Conservation (phyloP, 1,140 invertebrate species). For the Gonioctena quinquepunctata region DNA sequence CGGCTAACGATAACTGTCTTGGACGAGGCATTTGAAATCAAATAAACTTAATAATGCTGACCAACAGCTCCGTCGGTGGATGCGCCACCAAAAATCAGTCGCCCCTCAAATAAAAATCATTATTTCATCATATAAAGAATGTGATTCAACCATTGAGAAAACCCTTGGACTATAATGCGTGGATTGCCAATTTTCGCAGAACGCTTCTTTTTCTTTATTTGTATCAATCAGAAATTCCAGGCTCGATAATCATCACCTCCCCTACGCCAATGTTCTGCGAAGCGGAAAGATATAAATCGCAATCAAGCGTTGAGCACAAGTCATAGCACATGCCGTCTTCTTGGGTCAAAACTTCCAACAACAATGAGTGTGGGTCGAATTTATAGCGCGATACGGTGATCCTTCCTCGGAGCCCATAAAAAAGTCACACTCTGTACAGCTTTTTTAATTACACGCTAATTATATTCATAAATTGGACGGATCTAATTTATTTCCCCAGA, state of each 20-base stretch:
- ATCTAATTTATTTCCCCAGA: conserved; percentile 14
- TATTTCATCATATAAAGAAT: background rate
- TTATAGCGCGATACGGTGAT: conserved; percentile 30
- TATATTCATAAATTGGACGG: conserved; percentile 25
- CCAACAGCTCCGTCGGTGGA: no score
- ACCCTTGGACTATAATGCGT: no score
- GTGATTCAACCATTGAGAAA: no score
- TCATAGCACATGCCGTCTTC: conserved; percentile 32
- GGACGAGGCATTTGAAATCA: no score
- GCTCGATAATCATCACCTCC: background rate
- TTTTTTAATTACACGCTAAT: conserved; percentile 25
- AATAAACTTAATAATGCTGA: no score
- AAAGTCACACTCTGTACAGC: conserved; percentile 13
- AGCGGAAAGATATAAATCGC: conserved; percentile 37
- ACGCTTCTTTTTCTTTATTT: no score
- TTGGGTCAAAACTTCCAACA: conserved; percentile 32
- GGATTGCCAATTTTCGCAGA: no score
- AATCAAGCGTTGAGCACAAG: conserved; percentile 34
- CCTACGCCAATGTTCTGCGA: conserved; percentile 2
- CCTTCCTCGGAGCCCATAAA: conserved; percentile 16
- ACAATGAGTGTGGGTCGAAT: conserved; percentile 40
- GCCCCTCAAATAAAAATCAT: background rate
- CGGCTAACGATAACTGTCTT: no score
- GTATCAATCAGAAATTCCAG: background rate
- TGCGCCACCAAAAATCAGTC: no score